Evolutionary conservation across 2,888 invertebrate genomes (phyloP).

Genomic region (Diabrotica balteata): DNA sequence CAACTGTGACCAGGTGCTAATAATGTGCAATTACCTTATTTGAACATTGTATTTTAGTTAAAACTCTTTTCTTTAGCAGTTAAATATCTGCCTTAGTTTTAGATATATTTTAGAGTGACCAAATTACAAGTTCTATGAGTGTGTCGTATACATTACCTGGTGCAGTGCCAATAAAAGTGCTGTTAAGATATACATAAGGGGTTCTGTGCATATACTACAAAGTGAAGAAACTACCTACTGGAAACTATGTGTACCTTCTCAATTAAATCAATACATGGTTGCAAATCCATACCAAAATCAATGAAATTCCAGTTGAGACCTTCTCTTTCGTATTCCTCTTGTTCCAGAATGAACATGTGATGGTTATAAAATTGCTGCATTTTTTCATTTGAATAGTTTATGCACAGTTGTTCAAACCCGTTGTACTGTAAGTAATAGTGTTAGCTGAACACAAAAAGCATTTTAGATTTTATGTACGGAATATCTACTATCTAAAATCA

Average conservation of each 20-base stretch:
- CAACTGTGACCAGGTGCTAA: too few species aligned
- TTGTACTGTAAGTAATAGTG: constrained; percentile 73
- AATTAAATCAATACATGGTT: constrained; percentile 87
- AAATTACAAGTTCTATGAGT: neutral
- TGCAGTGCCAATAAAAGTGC: constrained; percentile 42
- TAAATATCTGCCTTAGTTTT: too few species aligned
- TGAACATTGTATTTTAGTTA: too few species aligned
- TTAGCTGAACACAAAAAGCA: constrained; percentile 36
- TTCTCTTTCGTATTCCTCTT: constrained; percentile 93
- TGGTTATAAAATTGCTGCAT: constrained; percentile 97
- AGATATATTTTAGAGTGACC: too few species aligned
- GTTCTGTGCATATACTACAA: constrained; percentile 42
- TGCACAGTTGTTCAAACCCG: constrained; percentile 94
- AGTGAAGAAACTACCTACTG: constrained; percentile 16
- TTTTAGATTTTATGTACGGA: constrained; percentile 19
- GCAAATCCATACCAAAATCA: constrained; percentile 95
- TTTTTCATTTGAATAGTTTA: constrained; percentile 96
- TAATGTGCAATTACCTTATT: too few species aligned
- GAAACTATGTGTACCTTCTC: constrained; percentile 75
- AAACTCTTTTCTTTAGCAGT: too few species aligned
- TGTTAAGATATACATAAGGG: constrained; percentile 1
- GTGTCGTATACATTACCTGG: constrained; percentile 40
- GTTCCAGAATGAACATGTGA: constrained; percentile 95
- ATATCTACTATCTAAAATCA: too few species aligned
- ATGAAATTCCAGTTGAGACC: constrained; percentile 92